phyloP scores from a whole-genome alignment of 2,888 invertebrate genomes.

The Pseudococcus longispinus region DNA sequence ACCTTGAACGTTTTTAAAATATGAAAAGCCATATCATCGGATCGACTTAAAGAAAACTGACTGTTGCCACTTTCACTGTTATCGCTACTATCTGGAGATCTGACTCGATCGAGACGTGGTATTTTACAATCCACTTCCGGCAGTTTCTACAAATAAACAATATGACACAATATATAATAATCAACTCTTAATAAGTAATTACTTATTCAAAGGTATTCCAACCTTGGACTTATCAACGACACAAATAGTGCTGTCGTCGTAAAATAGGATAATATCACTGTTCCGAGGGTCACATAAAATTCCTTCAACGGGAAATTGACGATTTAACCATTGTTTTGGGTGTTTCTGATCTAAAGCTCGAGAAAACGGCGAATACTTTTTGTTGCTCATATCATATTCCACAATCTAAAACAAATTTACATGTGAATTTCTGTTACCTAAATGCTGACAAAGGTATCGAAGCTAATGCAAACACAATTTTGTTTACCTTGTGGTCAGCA shows the following conservation, averaged over 20 bases:
- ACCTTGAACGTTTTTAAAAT: constrained; percentile 51
- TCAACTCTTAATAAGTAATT: background rate
- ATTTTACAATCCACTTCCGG: constrained; percentile 46
- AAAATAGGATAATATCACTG: constrained; percentile 72
- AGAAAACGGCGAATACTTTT: constrained; percentile 72
- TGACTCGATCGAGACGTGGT: constrained; percentile 51
- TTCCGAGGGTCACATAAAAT: constrained; percentile 71
- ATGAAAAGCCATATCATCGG: constrained; percentile 47
- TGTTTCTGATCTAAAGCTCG: constrained; percentile 66
- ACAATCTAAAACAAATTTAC: constrained; percentile 67
- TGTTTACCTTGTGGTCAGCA: constrained; percentile 77
- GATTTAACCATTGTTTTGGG: constrained; percentile 69
- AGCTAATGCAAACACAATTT: background rate
- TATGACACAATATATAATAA: background rate
- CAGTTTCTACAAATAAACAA: constrained; percentile 1
- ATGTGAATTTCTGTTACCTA: background rate
- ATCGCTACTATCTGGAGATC: constrained; percentile 52
- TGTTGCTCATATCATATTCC: constrained; percentile 75
- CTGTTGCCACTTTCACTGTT: constrained; percentile 53
- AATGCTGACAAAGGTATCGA: background rate
- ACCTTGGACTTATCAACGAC: constrained; percentile 69
- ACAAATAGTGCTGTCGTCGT: constrained; percentile 76
- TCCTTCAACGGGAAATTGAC: constrained; percentile 69
- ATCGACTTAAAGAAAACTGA: constrained; percentile 40
- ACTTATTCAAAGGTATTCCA: background rate